Conservation (phyloP, 2,797 vertebrate species). For the Sebastes miniatus region DNA sequence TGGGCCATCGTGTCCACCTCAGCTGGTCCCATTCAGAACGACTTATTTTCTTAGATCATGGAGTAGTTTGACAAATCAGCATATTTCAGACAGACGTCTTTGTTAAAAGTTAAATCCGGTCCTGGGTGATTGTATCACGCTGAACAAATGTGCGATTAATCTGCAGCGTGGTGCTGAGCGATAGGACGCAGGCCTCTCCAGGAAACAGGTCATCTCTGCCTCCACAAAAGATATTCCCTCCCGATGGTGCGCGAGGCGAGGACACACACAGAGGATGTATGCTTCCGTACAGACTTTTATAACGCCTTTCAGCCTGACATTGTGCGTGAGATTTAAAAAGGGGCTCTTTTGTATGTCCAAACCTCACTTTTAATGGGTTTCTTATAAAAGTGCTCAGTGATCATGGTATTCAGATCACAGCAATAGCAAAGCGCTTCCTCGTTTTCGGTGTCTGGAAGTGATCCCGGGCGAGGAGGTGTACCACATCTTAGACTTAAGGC, state of each 20-base stretch:
- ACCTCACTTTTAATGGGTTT: constrained; percentile 80
- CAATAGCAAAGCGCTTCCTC: constrained; percentile 78
- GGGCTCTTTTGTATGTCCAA: constrained; percentile 83
- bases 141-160: constrained; percentile 72
- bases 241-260: constrained; percentile 31
- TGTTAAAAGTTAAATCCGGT: constrained; percentile 64
- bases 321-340: constrained; percentile 79
- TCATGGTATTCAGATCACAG: constrained; percentile 84
- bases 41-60: constrained; percentile 46
- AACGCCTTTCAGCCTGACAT: constrained; percentile 75
- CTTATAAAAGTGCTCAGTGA: constrained; percentile 83
- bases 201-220: constrained; percentile 49
- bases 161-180: constrained; percentile 44
- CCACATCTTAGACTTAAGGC: constrained; percentile 80
- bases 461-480: constrained; percentile 78
- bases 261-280: constrained; percentile 65
- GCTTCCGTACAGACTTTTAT: constrained; percentile 73
- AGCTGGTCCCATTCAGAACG: constrained; percentile 43
- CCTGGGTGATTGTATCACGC: constrained; percentile 42
- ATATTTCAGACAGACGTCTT: constrained; percentile 59
- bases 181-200: constrained; percentile 40
- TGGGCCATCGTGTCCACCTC: constrained; percentile 65
- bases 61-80: constrained; percentile 62
- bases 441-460: constrained; percentile 78
- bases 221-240: constrained; percentile 43